phyloP scores from a whole-genome alignment of 2,113 vertebrate genomes.

The Ictalurus punctatus region DNA sequence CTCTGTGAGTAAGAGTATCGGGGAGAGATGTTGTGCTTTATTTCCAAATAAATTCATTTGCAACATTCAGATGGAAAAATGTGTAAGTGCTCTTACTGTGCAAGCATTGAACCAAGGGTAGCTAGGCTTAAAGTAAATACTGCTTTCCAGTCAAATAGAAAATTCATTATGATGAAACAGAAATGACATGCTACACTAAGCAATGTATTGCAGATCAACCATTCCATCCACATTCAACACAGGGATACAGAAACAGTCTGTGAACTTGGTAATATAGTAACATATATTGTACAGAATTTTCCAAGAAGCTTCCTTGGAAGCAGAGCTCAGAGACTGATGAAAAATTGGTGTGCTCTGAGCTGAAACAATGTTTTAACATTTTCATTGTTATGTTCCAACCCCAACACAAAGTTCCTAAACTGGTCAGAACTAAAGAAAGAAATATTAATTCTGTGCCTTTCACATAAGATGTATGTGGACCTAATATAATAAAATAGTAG shows the following conservation, averaged over 20 bases:
- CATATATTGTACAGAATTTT: not conserved
- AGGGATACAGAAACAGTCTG: slow-evolving; percentile 1
- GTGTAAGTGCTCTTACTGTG: not conserved
- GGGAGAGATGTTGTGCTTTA: not conserved
- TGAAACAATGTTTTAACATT: not conserved
- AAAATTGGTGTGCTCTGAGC: not conserved
- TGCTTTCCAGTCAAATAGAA: not conserved
- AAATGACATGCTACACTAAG: not conserved
- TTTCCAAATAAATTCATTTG: not conserved
- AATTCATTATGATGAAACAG: not conserved
- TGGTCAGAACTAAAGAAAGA: not conserved
- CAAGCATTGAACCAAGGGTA: not conserved
- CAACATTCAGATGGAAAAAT: not conserved
- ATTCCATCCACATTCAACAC: slow-evolving; percentile 4
- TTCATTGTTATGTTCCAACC: not conserved
- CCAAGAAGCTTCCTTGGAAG: not conserved
- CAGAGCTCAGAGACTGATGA: not conserved
- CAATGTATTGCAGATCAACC: not conserved
- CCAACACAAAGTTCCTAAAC: not conserved
- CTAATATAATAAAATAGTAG: not conserved
- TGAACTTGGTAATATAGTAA: not conserved
- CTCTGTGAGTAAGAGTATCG: not conserved
- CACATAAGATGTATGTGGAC: not conserved
- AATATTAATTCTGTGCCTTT: not conserved
- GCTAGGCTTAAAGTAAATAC: not conserved